phyloP scores from a whole-genome alignment of 2,113 vertebrate genomes.

The Budorcas taxicolor region DNA sequence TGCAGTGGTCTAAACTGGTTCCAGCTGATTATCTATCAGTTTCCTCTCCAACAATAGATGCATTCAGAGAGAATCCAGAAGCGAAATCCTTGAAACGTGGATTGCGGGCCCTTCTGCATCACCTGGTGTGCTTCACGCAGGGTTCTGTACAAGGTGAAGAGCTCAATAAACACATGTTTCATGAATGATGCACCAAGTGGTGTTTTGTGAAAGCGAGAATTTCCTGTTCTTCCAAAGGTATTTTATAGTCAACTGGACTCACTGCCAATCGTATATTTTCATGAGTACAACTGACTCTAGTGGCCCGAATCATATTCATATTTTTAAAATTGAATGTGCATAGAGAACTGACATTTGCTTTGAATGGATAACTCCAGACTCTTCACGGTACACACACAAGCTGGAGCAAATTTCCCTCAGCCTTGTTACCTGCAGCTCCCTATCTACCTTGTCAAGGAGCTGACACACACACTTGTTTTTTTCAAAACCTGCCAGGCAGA shows the following conservation, averaged over 20 bases:
- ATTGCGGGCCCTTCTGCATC: not conserved
- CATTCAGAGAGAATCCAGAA: not conserved
- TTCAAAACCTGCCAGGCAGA: slow-evolving; percentile 14
- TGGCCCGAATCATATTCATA: not conserved
- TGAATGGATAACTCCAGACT: not conserved
- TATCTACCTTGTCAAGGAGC: not conserved
- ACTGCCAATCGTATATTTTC: not conserved
- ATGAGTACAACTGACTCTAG: not conserved
- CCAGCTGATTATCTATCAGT: not conserved
- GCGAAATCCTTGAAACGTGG: not conserved
- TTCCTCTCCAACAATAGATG: not conserved
- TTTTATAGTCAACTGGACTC: not conserved
- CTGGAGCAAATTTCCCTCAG: not conserved
- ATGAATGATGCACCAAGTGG: not conserved
- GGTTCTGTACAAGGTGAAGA: not conserved
- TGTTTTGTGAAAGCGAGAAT: not conserved
- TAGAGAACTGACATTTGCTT: not conserved
- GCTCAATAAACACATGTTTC: not conserved
- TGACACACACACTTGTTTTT: not conserved
- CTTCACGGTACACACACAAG: not conserved
- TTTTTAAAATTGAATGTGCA: not conserved
- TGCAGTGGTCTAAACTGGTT: not conserved
- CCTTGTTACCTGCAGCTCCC: not conserved
- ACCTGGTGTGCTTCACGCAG: not conserved
- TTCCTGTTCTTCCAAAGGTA: not conserved